Base-by-base conservation (phyloP, 1,140 invertebrate species). In the Grapholita molesta region DNA sequence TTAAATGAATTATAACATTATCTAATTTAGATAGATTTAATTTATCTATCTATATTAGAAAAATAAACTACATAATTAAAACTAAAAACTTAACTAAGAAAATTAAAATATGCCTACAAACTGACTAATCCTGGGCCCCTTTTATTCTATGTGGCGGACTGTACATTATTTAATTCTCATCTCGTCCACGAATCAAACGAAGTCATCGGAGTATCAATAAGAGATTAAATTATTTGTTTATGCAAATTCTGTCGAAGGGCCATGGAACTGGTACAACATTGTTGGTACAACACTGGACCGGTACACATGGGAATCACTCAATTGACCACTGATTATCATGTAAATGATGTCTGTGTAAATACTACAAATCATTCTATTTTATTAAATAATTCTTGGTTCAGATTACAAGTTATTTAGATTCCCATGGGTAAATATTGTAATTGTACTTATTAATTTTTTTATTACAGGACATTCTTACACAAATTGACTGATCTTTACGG, bases 141-240 rank as follows among this genome's bases (percentile, higher is more conserved):
- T 15, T 38, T 38, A 3, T 5, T n/a, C 15, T 38, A 15, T 15
- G n/a, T 38, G 35, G 8, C 1, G 18, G 5, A 48, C 42, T 48
- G 42, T 48, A 48, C 42, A 48, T 18, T 21, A 48, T 48, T 48
- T 1, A 48, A 48, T 48, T 48, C 42, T 7, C 42, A 48, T 21
- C 42, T 21, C 42, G 18, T 48, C 18, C 42, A 8, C 18, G 18
- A 48, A 48, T 48, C 55, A 30, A 61, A 61, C 55, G 28, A 12
- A 61, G 55, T 25, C 55, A 61, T 61, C 28, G 25, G 55, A 5
- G n/a, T 25, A 8, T 61, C 55, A 61, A 61, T 61, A 61, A 32
- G 55, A 61, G 55, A 61, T 61, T 25, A 61, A 61, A 61, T 61
- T 32, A 61, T 61, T 61, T 61, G 55, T 30, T 61, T 61, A 61